Conservation (phyloP, 2,888 invertebrate species). For the Tenodera sinensis region DNA sequence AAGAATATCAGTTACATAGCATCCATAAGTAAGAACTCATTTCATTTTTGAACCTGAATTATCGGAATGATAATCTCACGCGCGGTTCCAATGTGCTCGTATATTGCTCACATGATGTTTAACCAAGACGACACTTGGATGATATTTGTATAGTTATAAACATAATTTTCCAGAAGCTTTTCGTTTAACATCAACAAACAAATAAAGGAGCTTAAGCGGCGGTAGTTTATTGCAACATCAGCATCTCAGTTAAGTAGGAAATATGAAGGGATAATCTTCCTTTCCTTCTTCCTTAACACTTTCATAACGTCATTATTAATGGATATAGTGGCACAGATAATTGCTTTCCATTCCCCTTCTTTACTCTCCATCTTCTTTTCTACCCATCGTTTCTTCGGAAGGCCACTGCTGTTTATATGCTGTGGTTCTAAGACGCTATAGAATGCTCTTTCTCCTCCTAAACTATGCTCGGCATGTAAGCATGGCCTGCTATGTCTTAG, state of each 20-base stretch:
- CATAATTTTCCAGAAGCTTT: too few relatives aligned
- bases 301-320: not conserved
- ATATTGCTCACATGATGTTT: too few relatives aligned
- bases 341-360: not conserved
- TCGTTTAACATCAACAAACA: not conserved
- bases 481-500: slow-evolving; percentile 10
- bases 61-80: too few relatives aligned
- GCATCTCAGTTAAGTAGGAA: not conserved
- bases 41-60: too few relatives aligned
- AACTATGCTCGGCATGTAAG: slow-evolving; percentile 27
- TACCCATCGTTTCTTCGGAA: not conserved
- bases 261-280: not conserved
- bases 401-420: not conserved
- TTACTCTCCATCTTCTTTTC: not conserved
- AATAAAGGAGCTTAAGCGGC: not conserved
- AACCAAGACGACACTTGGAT: too few relatives aligned
- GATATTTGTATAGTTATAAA: too few relatives aligned
- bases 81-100: too few relatives aligned
- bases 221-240: not conserved
- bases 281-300: not conserved
- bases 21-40: too few relatives aligned
- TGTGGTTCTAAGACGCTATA: not conserved
- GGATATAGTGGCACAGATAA: not conserved
- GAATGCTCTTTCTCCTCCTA: not conserved
- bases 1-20: too few relatives aligned